Evolutionary conservation across 2,797 vertebrate species (phyloP).

Genomic region (Spea hammondii): DNA sequence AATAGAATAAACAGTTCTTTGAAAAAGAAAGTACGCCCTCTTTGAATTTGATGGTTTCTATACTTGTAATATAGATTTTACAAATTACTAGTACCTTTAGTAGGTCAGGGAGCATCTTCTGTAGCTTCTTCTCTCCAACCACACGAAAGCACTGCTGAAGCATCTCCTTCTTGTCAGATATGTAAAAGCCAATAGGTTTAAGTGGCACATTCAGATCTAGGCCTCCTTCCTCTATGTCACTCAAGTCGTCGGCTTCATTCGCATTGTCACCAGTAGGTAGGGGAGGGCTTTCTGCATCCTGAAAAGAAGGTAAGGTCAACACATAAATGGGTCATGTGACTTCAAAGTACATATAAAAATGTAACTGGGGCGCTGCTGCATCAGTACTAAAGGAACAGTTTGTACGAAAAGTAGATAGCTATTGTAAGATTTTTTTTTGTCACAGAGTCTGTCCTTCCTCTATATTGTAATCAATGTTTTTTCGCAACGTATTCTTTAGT

Average conservation of each 20-base stretch:
- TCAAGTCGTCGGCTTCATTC: constrained; percentile 76
- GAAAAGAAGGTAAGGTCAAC: constrained; percentile 51
- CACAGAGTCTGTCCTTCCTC: too few species aligned
- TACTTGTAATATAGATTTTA: neutral
- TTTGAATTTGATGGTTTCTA: too few species aligned
- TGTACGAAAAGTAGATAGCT: too few species aligned
- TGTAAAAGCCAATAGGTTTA: constrained; percentile 87
- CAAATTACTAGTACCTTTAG: constrained; percentile 78
- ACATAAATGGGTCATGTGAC: too few species aligned
- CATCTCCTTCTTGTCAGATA: constrained; percentile 84
- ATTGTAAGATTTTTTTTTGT: too few species aligned
- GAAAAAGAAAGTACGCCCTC: too few species aligned
- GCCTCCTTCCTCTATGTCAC: constrained; percentile 93
- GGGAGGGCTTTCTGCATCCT: constrained; percentile 74
- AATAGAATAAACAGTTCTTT: too few species aligned
- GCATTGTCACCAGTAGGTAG: constrained; percentile 65
- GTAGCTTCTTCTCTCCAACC: constrained; percentile 87
- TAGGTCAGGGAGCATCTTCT: constrained; percentile 91
- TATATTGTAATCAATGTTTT: too few species aligned
- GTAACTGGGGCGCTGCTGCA: too few species aligned
- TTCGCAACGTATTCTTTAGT: too few species aligned
- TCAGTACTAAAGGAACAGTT: too few species aligned
- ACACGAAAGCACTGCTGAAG: constrained; percentile 89
- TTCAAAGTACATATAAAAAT: too few species aligned
- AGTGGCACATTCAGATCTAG: constrained; percentile 83